Conservation (phyloP, 2,888 invertebrate species). For the Laspeyria flexula region DNA sequence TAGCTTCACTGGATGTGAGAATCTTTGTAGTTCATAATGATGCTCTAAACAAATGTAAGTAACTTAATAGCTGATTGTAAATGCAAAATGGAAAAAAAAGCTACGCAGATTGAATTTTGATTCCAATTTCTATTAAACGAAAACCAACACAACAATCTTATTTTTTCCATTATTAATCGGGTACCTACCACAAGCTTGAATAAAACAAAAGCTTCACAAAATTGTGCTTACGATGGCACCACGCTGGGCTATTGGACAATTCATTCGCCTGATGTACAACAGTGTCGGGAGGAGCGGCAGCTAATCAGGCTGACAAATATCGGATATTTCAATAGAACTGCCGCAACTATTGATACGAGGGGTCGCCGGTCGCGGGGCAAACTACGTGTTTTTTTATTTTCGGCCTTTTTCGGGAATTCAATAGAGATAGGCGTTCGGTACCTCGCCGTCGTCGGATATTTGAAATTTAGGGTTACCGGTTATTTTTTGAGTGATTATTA, state of each 20-base stretch:
- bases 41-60: too few species aligned
- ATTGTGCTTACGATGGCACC: slow-evolving; percentile 61
- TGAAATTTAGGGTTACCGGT: slow-evolving; percentile 69
- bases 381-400: slow-evolving; percentile 67
- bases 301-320: slow-evolving; percentile 85
- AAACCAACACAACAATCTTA: slow-evolving; percentile 3
- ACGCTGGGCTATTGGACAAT: slow-evolving; percentile 72
- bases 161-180: slow-evolving; percentile 27
- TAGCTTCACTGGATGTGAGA: too few species aligned
- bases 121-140: too few species aligned
- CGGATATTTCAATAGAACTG: slow-evolving; percentile 74
- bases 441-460: slow-evolving; percentile 75
- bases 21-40: too few species aligned
- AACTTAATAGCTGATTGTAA: too few species aligned
- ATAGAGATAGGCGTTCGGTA: slow-evolving; percentile 81
- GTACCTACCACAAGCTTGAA: slow-evolving; percentile 23
- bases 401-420: slow-evolving; percentile 83
- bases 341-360: slow-evolving; percentile 71
- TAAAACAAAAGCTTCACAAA: slow-evolving; percentile 57
- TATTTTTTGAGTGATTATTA: slow-evolving; percentile 7
- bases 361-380: slow-evolving; percentile 55
- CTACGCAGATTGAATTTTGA: too few species aligned
- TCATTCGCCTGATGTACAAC: slow-evolving; percentile 57
- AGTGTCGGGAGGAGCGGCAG: slow-evolving; percentile 66
- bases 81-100: too few species aligned